Evolutionary conservation across 1,140 invertebrate genomes (phyloP), one percentile per base, ranked within the genome.

Genomic region (Tetramorium parvispinum): DNA sequence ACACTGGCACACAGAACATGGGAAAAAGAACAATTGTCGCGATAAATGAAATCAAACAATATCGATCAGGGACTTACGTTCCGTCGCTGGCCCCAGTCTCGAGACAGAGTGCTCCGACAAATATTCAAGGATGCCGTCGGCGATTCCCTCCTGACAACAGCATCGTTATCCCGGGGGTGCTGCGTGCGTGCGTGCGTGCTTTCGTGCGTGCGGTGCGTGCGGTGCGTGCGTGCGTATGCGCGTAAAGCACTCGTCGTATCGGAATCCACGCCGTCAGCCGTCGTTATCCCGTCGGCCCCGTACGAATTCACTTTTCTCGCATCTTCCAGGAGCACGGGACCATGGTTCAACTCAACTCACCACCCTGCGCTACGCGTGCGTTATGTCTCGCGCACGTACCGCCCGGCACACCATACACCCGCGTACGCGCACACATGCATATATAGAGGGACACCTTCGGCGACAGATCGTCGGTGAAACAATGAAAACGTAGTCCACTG

Each of bases 221-320:
- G 57, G 3, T 32, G 6, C 46, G 40, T 79, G 32, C 27, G 76
- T 78, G 46, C 40, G 37, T 49, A 32, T n/a, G 40, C 81, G 40
- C 27, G 43, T 32, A 61, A 59, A 37, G 32, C 32, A 32, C 18
- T 18, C 46, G 71, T 51, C 40, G 68, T 37, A 5, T 11, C n/a
- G n/a, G 32, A 10, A 75, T 66, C 6, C n/a, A 7, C 27, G 76
- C 76, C 70, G 85, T 78, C 51, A 77, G 24, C 18, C 71, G 18
- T 55, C n/a, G 65, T 49, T 59, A 68, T 40, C 51, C 65, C 73
- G 59, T 16, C 75, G n/a, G n/a, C n/a, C n/a, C n/a, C n/a, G n/a
- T n/a, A n/a, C 53, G n/a, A 2, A 53, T 13, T 92, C 89, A 92
- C 91, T 91, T 91, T 85, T 78, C 90, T 91, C 90, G 86, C 86